Base-by-base conservation (phyloP, 2,113 vertebrate species). In the Taxidea taxus region DNA sequence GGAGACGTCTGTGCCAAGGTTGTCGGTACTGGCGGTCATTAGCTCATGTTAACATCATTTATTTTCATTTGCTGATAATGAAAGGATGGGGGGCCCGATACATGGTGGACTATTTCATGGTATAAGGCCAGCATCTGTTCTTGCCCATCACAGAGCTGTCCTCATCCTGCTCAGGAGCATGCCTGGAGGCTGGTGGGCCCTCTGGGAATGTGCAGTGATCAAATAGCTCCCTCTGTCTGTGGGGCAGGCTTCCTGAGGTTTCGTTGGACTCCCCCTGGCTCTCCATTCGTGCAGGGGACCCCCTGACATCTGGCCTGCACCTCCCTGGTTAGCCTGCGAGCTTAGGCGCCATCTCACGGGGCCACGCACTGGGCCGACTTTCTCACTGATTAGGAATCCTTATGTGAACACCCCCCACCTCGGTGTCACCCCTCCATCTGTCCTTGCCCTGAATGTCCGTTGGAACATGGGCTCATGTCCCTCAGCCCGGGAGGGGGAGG, bases 281-380 rank as follows among this genome's bases (percentile, higher is more conserved):
- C n/a, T 42, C n/a, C 70, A 6, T 64, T 16, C 29, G 6, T 5
- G 39, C 7, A 9, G 60, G 23, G 39, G 31, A 84, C 16, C 64
- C 42, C 20, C 25, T 4, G 9, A 9, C 9, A 4, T 27, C 58
- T 1, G 25, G 3, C 25, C 25, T 58, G 9, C 12, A 7, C 14
- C 34, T 15, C 4, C 7, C 37, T 54, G 14, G 10, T 77, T 37
- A 62, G 29, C 10, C 72, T 11, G 44, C 27, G 27, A 77, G 6
- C 1, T 9, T 7, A 0, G 0, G 2, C 2, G 29, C 47, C 0
- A 1, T 29, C 29, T 49, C 21, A 15, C 7, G 10, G 29, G 72
- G n/a, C n/a, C 8, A 51, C 2, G 29, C 1, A 34, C 18, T 0
- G 0, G 9, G 21, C 0, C 0, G 27, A 1, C 42, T 23, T 39